Conservation (phyloP, 2,113 vertebrate genomes). For the Octodon degus region DNA sequence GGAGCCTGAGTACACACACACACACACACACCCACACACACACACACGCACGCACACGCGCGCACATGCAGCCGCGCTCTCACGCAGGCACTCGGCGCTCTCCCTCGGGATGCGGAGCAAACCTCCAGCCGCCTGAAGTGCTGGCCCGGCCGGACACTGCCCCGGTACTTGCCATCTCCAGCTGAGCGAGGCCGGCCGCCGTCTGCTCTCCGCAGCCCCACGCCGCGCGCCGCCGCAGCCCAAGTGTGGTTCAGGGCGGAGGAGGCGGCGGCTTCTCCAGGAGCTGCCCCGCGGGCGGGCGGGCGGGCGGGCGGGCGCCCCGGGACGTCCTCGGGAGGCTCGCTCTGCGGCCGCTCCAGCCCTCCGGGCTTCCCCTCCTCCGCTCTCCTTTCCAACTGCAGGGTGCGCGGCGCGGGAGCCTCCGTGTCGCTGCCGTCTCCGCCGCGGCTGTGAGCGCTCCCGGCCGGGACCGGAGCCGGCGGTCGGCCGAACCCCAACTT, state of each 20-base stretch:
- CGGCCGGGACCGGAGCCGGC: too few relatives aligned
- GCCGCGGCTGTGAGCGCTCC: not conserved
- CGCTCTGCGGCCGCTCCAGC: not conserved
- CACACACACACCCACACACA: not conserved
- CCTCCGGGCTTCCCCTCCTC: not conserved
- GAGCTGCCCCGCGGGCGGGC: not conserved
- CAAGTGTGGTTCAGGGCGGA: constrained; percentile 62
- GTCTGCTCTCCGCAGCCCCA: constrained; percentile 43
- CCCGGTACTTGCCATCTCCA: constrained; percentile 68
- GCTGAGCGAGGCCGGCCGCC: constrained; percentile 13
- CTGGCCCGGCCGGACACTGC: constrained; percentile 67
- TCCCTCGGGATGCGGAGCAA: constrained; percentile 61
- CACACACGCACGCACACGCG: constrained; percentile 7
- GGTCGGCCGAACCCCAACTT: constrained; percentile 64
- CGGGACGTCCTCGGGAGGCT: constrained; percentile 55
- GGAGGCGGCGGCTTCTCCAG: constrained; percentile 55
- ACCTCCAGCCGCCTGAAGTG: constrained; percentile 78
- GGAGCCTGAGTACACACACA: constrained; percentile 9
- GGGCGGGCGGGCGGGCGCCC: constrained; percentile 42
- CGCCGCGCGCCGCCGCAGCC: constrained; percentile 37
- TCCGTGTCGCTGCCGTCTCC: not conserved
- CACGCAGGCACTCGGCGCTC: constrained; percentile 63
- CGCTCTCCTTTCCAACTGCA: not conserved
- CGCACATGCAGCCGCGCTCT: constrained; percentile 53
- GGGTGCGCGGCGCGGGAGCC: constrained; percentile 59